Base-by-base conservation (phyloP, 1,140 invertebrate species). In the Atopsyche davidsoni region DNA sequence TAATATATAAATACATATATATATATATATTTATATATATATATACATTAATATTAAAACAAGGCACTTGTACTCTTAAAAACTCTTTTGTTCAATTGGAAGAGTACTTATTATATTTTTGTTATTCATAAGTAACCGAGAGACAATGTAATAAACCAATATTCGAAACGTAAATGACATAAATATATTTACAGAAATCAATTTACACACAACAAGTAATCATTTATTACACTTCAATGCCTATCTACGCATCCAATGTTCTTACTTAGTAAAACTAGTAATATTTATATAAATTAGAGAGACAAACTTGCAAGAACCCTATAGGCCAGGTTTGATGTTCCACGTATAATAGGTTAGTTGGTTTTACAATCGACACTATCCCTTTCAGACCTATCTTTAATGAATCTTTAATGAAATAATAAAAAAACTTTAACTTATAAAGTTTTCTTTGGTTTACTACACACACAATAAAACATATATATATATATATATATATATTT, bases 121-220 rank as follows among this genome's bases (percentile, higher is more conserved):
- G 32, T 34, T 13, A 16, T 13, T 11, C 4, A 34, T 34, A 13
- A 34, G 32, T n/a, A 16, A 13, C n/a, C n/a, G n/a, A 34, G 3
- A 34, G 11, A 34, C 11, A 34, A 34, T 34, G 32, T 34, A 34
- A 34, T 34, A 34, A 34, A 34, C 16, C 16, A 13, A 16, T 34
- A 34, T 34, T 34, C 32, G 32, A 34, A 34, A 3, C n/a, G 32
- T 34, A 34, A 34, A 34, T 34, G 32, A 34, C 32, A 34, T 34
- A 34, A 34, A 34, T 34, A 34, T 34, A 34, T 34, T 11, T 34
- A 34, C 32, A 34, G 16, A 11, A 34, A 34, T 34, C 32, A 34
- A 34, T 34, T 34, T 34, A 34, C 32, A 34, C 32, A 34, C 32
- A 34, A 34, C 32, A 34, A 13, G n/a, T 13, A 34, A 34, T 34